Evolutionary conservation across 2,888 invertebrate genomes (phyloP), one percentile per base, ranked within the genome.

Genomic region (Tenthredo distinguenda): DNA sequence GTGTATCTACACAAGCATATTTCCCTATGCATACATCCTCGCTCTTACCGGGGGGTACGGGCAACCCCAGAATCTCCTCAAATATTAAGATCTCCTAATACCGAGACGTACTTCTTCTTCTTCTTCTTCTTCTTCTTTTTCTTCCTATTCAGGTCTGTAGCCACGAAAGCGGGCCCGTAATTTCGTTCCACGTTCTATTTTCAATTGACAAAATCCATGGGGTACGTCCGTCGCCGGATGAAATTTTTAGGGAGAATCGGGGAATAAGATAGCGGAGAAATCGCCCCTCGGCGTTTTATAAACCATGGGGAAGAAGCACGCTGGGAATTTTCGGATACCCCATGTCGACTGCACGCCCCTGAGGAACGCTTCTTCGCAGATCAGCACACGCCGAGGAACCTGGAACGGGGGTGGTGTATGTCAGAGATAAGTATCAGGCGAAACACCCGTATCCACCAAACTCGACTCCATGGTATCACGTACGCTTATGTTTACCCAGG

Each of bases 401-500:
- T 12, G 18, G 15, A 10, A 5, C 15, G 18, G 34, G 68, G 18
- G 15, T 37, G 79, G 40, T 37, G 15, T 12, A 18, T 37, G 7
- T 26, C 21, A 26, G 81, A 81, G 81, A 81, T 81, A 81, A 81
- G 81, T 62, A 81, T 81, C 81, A 62, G 21, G 34, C 58, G 62
- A 81, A 81, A 81, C 62, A 81, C 50, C 77, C 77, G n/a, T 34
- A 55, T 77, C n/a, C 77, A 77, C 81, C 77, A 26, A 34, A 37
- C 81, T 40, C 15, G 4, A 62, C 62, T 21, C 5, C 26, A 34
- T n/a, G 77, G 50, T 77, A 81, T 81, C 81, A 81, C 81, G 81
- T 81, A 81, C 81, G 81, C 81, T 62, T 62, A 81, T 81, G 81
- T 81, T 81, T 81, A 62, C 81, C 81, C 62, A 62, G 26, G 62